Evolutionary conservation across 2,113 vertebrate genomes (phyloP).

Genomic region (Psettodes erumei): DNA sequence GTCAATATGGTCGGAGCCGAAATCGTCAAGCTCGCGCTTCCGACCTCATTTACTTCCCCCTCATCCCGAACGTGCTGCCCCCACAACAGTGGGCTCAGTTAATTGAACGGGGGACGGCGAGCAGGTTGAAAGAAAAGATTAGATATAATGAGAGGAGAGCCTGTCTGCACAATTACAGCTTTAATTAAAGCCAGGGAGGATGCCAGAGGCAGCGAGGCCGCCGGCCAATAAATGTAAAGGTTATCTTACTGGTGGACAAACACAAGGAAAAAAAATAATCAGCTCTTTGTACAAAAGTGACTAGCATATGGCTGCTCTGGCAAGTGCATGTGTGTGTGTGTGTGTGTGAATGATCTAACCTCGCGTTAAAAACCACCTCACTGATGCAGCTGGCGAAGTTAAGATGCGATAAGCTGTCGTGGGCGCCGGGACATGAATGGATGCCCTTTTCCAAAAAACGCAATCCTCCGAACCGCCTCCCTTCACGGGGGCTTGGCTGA

Average conservation of each 20-base stretch:
- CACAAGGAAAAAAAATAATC: slow-evolving; percentile 22
- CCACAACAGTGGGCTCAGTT: slow-evolving; percentile 47
- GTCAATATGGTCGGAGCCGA: slow-evolving; percentile 5
- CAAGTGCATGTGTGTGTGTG: neutral
- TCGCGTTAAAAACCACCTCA: neutral
- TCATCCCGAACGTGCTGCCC: slow-evolving; percentile 7
- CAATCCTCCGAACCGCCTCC: neutral
- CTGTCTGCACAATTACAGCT: slow-evolving; percentile 68
- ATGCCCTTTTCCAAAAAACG: neutral
- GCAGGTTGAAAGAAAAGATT: slow-evolving; percentile 68
- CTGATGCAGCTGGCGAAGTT: neutral
- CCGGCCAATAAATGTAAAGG: slow-evolving; percentile 66
- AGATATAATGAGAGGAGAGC: slow-evolving; percentile 65
- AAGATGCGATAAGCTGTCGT: neutral
- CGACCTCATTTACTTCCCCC: slow-evolving; percentile 32
- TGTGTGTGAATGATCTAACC: neutral
- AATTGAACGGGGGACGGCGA: slow-evolving; percentile 64
- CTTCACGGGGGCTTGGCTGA: neutral
- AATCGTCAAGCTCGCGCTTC: slow-evolving; percentile 8
- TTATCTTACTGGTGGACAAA: slow-evolving; percentile 60
- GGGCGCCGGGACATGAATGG: neutral
- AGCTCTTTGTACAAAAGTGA: slow-evolving; percentile 3
- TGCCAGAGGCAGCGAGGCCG: slow-evolving; percentile 11
- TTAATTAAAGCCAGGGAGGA: slow-evolving; percentile 70
- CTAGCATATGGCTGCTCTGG: neutral